Evolutionary conservation across 2,113 vertebrate genomes (phyloP).

Genomic region (Sebastes fasciatus): DNA sequence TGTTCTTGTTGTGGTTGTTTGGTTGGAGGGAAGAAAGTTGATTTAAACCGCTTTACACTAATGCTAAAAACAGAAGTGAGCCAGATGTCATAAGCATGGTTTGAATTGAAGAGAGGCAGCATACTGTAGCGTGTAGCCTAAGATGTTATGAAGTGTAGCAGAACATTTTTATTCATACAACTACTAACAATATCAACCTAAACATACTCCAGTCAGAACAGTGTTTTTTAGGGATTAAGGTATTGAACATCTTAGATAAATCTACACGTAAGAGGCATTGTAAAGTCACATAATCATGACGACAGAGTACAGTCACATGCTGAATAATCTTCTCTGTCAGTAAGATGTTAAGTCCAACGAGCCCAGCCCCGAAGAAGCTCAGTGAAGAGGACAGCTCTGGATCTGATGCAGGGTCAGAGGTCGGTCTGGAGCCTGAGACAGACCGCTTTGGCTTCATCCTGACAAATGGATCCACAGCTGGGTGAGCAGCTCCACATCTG

Average conservation of each 20-base stretch:
- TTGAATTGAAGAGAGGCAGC: neutral
- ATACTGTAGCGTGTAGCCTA: neutral
- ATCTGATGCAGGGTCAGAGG: constrained; percentile 71
- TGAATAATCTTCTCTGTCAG: constrained; percentile 33
- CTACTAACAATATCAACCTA: neutral
- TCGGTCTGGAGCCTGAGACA: constrained; percentile 76
- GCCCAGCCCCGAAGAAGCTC: constrained; percentile 48
- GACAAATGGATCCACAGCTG: constrained; percentile 76
- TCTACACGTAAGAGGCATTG: neutral
- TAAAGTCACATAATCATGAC: neutral
- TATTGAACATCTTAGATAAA: neutral
- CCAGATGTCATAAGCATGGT: neutral
- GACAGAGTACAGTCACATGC: neutral
- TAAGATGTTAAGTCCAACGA: constrained; percentile 71
- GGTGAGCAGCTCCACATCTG: constrained; percentile 71
- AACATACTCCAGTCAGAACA: neutral
- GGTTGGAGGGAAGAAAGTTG: neutral
- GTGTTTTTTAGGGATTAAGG: neutral
- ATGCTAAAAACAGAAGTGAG: neutral
- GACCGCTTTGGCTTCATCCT: constrained; percentile 86
- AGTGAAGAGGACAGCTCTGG: constrained; percentile 74
- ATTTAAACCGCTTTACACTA: neutral
- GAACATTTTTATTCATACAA: neutral
- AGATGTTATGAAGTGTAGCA: neutral
- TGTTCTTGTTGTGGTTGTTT: constrained; percentile 2